Percentiles rank a stretch among this genome's conserved stretches.
These are phyloP conservation scores for Cydia amplana DNA, from an alignment of 1,140 invertebrate species.

Conservation along the genomic window DNA sequence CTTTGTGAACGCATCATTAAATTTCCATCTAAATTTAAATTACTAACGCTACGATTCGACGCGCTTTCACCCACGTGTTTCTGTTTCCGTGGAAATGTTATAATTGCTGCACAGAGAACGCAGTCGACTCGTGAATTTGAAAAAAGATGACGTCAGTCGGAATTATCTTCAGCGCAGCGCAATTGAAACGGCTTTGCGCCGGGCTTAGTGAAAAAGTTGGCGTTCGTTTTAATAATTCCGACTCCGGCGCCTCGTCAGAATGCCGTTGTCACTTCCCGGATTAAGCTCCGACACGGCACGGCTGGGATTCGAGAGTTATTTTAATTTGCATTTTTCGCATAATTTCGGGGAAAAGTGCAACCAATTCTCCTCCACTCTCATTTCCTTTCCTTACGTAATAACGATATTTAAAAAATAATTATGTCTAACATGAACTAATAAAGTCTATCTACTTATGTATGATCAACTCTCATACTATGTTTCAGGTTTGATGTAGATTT, in stretches of 20 bases:
- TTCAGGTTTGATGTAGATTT: not conserved
- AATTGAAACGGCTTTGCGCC: conserved; percentile 79
- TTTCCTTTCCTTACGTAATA: conserved; percentile 38
- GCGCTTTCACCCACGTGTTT: conserved; percentile 74
- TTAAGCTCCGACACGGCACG: conserved; percentile 78
- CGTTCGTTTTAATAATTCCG: conserved; percentile 80
- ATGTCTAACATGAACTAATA: not conserved
- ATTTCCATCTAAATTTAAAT: conserved; percentile 80
- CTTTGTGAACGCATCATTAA: conserved; percentile 80
- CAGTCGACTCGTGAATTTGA: conserved; percentile 76
- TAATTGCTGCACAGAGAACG: conserved; percentile 78
- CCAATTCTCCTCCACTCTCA: conserved; percentile 23
- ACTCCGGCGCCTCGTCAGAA: conserved; percentile 79
- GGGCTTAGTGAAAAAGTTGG: conserved; percentile 79
- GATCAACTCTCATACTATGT: too few species aligned
- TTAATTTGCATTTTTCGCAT: conserved; percentile 76
- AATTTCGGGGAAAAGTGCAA: conserved; percentile 54
- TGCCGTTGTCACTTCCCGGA: conserved; percentile 79
- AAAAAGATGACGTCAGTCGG: conserved; percentile 79
- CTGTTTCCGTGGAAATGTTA: conserved; percentile 79
- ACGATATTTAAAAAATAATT: conserved; percentile 31
- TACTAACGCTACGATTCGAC: conserved; percentile 74
- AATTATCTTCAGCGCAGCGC: conserved; percentile 79
- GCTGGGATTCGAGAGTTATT: conserved; percentile 78
- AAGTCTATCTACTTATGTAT: too few species aligned